Evolutionary conservation across 2,888 invertebrate genomes (phyloP).

Genomic region (Tuta absoluta): DNA sequence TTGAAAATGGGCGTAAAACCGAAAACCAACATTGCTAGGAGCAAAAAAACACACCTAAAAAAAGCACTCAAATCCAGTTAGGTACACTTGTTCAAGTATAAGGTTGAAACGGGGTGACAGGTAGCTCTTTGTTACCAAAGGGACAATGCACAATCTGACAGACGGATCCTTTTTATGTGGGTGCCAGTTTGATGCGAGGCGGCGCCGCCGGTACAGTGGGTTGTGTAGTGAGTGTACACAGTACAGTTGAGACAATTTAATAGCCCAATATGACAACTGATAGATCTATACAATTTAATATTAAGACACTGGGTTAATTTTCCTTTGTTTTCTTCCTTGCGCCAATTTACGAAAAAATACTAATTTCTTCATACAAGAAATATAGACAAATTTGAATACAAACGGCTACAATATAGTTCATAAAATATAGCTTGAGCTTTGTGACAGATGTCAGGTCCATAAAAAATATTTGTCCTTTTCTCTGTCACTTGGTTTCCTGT

Average conservation of each 20-base stretch:
- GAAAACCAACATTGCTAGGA: background rate
- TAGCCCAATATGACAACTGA: too few species aligned
- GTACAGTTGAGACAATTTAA: background rate
- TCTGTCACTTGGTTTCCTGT: too few species aligned
- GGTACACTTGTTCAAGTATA: conserved; percentile 43
- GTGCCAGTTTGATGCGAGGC: background rate
- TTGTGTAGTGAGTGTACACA: background rate
- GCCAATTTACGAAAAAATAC: too few species aligned
- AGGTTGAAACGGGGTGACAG: conserved; percentile 50
- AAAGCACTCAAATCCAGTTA: conserved; percentile 36
- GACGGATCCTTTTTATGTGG: conserved; percentile 23
- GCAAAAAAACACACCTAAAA: conserved; percentile 23
- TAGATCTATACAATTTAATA: too few species aligned
- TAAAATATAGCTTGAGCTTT: too few species aligned
- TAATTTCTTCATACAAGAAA: too few species aligned
- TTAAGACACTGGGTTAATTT: too few species aligned
- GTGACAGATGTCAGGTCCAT: too few species aligned
- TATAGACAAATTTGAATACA: too few species aligned
- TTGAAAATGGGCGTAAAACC: conserved; percentile 11
- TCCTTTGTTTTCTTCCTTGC: too few species aligned
- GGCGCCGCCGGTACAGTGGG: background rate
- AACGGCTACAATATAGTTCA: too few species aligned
- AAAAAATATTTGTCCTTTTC: too few species aligned
- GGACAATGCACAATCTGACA: conserved; percentile 51
- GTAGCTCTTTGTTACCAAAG: conserved; percentile 58